Evolutionary conservation across 2,113 vertebrate genomes (phyloP), one percentile per base, ranked within the genome.

Genomic region (Ornithorhynchus anatinus): DNA sequence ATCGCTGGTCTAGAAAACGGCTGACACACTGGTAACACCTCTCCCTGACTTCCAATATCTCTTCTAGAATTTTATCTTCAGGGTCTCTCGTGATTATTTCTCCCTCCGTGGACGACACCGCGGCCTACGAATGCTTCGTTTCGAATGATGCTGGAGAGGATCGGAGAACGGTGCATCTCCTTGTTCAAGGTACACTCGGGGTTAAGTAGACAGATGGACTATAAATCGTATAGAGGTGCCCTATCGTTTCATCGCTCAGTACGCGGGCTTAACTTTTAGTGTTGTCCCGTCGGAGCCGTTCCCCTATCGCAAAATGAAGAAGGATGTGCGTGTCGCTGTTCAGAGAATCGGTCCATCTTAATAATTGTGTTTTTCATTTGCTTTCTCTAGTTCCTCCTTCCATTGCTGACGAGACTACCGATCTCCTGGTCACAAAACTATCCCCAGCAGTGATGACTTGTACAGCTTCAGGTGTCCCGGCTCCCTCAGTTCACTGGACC

Each of bases 71-170:
- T 76, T 89, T 99, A 0, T 97, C 97, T 32, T 99, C 97, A 10
- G 98, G 97, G 45, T 99, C 98, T 10, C 91, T 99, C 60, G 88
- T 97, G 15, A 93, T 99, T 52, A 94, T 99, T 70, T 97, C 97
- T 56, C 96, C 98, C 44, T 94, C 94, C 58, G 94, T 99, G 82
- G 96, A 97, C 58, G 97, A 99, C 81, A 94, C 95, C 39, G 97
- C 93, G 4, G 62, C 94, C 56, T 99, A 98, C 57, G 90, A 94
- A 77, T 99, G 98, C 89, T 86, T 82, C 10, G 96, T 92, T 53
- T 92, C 92, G 54, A 99, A 95, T 48, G 95, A 95, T 20, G 98
- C 96, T 0, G 98, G 97, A 56, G 80, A 95, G 83, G 95, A 96
- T 64, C 88, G 84, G 85, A 93, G 94, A 81, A 63, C 82, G 20